These are phyloP conservation scores for Crenichthys baileyi DNA, from an alignment of 2,797 vertebrate genomes.

Conservation along the genomic window DNA sequence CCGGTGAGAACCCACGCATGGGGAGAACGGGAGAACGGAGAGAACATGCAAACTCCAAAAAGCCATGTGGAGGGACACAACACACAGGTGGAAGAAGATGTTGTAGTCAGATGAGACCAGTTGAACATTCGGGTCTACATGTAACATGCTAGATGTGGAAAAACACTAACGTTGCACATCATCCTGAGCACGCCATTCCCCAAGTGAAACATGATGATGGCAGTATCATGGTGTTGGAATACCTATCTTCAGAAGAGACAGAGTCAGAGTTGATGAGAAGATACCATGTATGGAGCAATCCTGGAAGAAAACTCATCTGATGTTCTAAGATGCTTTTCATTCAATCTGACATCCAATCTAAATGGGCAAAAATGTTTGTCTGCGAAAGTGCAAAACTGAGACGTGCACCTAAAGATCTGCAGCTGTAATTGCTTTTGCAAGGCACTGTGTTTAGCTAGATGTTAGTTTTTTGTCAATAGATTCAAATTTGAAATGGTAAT, in stretches of 20 bases:
- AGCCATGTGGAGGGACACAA: too few relatives aligned
- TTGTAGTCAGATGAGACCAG: too few relatives aligned
- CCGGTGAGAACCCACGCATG: too few relatives aligned
- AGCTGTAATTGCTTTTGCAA: not conserved
- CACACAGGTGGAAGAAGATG: too few relatives aligned
- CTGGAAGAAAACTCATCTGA: not conserved
- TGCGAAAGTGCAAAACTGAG: not conserved
- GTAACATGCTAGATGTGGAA: too few relatives aligned
- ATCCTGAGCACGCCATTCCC: not conserved
- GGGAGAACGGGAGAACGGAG: too few relatives aligned
- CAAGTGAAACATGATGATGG: not conserved
- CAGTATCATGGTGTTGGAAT: not conserved
- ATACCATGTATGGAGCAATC: not conserved
- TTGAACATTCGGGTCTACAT: too few relatives aligned
- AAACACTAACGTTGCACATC: too few relatives aligned
- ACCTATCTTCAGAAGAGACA: too few relatives aligned
- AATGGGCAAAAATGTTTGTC: not conserved
- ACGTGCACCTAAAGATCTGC: too few relatives aligned
- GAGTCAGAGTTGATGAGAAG: too few relatives aligned
- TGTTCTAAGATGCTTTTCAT: not conserved
- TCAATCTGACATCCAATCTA: not conserved
- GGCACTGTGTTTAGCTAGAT: not conserved
- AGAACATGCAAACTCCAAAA: too few relatives aligned
- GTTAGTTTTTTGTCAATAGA: not conserved
- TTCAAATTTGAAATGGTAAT: not conserved